These are phyloP conservation scores for Oncorhynchus keta DNA, from an alignment of 2,113 vertebrate species.

Conservation along the genomic window DNA sequence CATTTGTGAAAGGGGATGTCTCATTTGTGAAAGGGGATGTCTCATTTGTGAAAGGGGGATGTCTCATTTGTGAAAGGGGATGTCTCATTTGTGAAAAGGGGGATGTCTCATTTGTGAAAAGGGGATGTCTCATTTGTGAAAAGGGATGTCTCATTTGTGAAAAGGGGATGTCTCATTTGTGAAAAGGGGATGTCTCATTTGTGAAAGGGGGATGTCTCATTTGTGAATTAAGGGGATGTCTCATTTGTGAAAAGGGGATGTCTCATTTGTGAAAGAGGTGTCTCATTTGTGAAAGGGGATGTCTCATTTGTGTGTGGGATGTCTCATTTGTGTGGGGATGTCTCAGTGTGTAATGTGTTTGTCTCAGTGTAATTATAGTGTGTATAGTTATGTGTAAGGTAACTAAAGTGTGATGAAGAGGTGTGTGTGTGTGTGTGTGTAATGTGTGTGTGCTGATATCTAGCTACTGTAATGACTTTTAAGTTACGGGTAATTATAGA, in stretches of 20 bases:
- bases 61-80: no score
- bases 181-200: not conserved
- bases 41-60: not conserved
- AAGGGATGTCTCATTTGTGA: not conserved
- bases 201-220: not conserved
- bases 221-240: not conserved
- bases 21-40: not conserved
- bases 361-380: no score
- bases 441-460: not conserved
- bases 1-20: not conserved
- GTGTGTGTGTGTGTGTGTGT: no score
- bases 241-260: not conserved
- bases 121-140: no score
- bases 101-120: not conserved
- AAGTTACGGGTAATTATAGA: constrained; percentile 1
- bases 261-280: no score
- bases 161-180: not conserved
- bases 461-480: not conserved
- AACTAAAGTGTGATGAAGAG: no score
- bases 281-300: no score
- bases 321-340: not conserved
- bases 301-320: not conserved
- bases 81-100: no score
- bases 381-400: no score
- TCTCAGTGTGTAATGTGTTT: not conserved